Base-by-base conservation (phyloP, 2,888 invertebrate species). In the Diarsia mendica region DNA sequence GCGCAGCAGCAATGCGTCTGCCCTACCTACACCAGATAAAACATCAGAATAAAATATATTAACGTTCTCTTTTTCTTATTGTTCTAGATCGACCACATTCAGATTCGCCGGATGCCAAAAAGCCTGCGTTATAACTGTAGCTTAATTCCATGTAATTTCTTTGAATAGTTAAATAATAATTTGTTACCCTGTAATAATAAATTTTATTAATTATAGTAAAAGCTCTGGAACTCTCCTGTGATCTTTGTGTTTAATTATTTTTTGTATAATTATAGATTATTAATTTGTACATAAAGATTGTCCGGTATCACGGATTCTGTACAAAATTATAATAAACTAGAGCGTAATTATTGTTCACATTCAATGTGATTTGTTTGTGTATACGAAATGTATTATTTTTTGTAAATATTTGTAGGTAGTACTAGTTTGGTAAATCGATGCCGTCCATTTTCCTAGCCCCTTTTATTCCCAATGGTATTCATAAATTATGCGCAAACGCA, bases 181-280 rank as follows among this genome's bases (percentile, higher is more conserved):
- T 92, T 94, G 95, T 95, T 95, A 95, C 95, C 95, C 89, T 91
- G 88, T 91, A 88, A 85, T 89, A 89, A 90, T 89, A 89, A 88
- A 90, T 89, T 90, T 90, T 91, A 90, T 90, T 87, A 89, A 87
- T 87, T 91, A 81, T 89, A 89, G 85, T 87, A 90, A 92, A 93
- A 93, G 95, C 95, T 96, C 94, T 96, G 96, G 96, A 96, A 96
- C 96, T 96, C 95, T 94, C 94, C 96, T 96, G 96, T 96, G 96
- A 96, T 96, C 95, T 95, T 92, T 94, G 92, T 95, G 91, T 93
- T 90, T 91, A 79, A 64, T 90, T 94, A 93, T 88, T 91, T 84
- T 92, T 91, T 91, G 89, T 92, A 90, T 90, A 92, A 89, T 92
- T 82, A 82, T 92, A 90, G 88, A 83, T 76, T 85, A 39, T 71